phyloP scores from a whole-genome alignment of 1,140 invertebrate species.

The Drosophila melanica region DNA sequence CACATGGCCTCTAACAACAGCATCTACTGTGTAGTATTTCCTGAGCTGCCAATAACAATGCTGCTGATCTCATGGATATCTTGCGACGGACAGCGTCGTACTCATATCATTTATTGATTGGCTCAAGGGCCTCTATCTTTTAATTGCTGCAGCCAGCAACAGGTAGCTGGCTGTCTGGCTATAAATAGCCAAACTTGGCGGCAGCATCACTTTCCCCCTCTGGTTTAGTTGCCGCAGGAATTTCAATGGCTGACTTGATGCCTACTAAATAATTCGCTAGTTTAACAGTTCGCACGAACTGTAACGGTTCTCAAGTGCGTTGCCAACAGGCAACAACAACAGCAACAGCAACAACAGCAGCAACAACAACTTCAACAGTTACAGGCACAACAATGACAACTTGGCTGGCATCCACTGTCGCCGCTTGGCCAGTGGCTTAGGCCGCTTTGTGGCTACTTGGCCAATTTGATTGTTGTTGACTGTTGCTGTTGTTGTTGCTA shows the following conservation, averaged over 20 bases:
- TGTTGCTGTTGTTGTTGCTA: constrained; percentile 21
- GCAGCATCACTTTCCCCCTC: constrained; percentile 33
- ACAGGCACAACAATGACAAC: constrained; percentile 28
- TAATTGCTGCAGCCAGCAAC: constrained; percentile 17
- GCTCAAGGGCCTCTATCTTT: not conserved
- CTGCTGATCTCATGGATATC: constrained; percentile 36
- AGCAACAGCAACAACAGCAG: constrained; percentile 5
- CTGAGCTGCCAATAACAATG: constrained; percentile 26
- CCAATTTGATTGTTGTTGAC: constrained; percentile 41
- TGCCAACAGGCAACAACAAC: constrained; percentile 15
- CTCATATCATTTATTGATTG: not conserved
- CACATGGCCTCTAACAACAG: not conserved
- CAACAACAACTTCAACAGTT: constrained; percentile 27
- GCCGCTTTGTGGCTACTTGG: constrained; percentile 61
- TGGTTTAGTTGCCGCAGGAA: not conserved
- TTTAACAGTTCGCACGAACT: constrained; percentile 49
- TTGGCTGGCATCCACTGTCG: constrained; percentile 22
- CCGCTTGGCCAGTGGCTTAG: constrained; percentile 19
- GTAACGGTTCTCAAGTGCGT: constrained; percentile 58
- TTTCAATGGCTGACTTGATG: constrained; percentile 5
- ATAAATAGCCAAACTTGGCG: constrained; percentile 34
- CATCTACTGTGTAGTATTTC: constrained; percentile 5
- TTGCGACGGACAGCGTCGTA: not conserved
- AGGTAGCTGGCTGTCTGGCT: constrained; percentile 26
- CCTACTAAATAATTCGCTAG: constrained; percentile 27